A percentile compares a stretch with the other conserved stretches of the same genome.
These are phyloP conservation scores for Loripinus fragilis DNA, from an alignment of 2,888 invertebrate genomes.

Conservation along the genomic window DNA sequence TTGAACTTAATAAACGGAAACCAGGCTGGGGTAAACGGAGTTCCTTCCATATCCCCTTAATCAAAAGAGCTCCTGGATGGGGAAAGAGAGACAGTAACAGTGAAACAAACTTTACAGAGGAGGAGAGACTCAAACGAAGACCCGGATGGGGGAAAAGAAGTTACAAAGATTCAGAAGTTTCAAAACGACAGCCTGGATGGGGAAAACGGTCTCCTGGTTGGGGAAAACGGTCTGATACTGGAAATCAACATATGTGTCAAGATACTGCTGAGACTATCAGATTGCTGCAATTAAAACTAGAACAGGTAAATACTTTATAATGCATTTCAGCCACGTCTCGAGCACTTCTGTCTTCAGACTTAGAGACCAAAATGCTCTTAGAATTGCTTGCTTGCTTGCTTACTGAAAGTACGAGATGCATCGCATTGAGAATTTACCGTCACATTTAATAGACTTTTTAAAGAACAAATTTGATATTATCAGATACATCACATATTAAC, in stretches of 20 bases:
- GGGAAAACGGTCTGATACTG: constrained; percentile 65
- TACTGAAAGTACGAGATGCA: too few species aligned
- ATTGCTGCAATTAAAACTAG: constrained; percentile 40
- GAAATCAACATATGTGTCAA: constrained; percentile 34
- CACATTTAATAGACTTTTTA: too few species aligned
- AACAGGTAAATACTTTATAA: too few species aligned
- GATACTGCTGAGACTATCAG: constrained; percentile 43
- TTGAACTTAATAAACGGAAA: constrained; percentile 59
- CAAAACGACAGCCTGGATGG: constrained; percentile 72
- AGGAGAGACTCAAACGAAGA: constrained; percentile 61
- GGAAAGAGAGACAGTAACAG: constrained; percentile 52
- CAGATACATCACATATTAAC: too few species aligned
- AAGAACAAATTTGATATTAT: too few species aligned
- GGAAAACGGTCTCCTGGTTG: constrained; percentile 74
- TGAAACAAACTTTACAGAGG: constrained; percentile 28
- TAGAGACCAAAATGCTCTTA: too few species aligned
- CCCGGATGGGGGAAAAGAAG: constrained; percentile 71
- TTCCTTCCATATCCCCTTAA: constrained; percentile 35
- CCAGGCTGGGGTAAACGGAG: constrained; percentile 70
- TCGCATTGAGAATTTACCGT: too few species aligned
- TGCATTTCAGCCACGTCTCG: too few species aligned
- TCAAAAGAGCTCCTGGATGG: constrained; percentile 66
- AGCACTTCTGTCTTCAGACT: too few species aligned
- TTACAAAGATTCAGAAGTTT: constrained; percentile 44
- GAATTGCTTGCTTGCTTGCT: too few species aligned